phyloP scores from a whole-genome alignment of 2,888 invertebrate genomes.

The Ypsolopha scabrella region DNA sequence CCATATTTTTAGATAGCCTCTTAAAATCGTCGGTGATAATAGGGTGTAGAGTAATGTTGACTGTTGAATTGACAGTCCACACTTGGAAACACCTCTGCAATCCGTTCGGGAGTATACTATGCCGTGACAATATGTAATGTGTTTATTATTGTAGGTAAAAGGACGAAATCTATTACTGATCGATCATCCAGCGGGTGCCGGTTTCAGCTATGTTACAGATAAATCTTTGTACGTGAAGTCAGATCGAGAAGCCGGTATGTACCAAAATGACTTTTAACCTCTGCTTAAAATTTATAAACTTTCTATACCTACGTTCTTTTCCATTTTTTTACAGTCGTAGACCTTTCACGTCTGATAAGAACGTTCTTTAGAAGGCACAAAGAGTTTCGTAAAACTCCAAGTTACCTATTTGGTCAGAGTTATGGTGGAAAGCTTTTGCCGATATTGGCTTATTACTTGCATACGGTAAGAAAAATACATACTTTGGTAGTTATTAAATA shows the following conservation, averaged over 20 bases:
- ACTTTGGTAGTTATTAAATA: no score
- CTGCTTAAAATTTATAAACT: no score
- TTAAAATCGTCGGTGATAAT: no score
- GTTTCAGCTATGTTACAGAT: conserved; percentile 82
- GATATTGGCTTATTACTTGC: conserved; percentile 42
- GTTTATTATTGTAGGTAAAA: conserved; percentile 64
- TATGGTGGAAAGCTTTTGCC: conserved; percentile 92
- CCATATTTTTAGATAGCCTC: no score
- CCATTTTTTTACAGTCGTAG: conserved; percentile 68
- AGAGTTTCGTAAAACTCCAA: conserved; percentile 77
- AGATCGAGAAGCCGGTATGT: conserved; percentile 49
- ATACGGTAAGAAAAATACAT: conserved; percentile 28
- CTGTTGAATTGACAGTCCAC: no score
- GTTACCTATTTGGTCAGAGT: conserved; percentile 89
- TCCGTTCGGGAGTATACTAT: no score
- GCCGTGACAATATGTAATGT: no score
- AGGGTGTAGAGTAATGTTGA: no score
- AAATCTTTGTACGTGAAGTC: conserved; percentile 34
- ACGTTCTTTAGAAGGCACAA: conserved; percentile 76
- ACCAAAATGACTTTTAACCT: background rate
- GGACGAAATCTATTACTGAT: conserved; percentile 86
- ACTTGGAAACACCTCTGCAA: no score
- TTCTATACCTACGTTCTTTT: background rate
- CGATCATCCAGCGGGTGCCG: conserved; percentile 91
- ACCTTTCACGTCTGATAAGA: conserved; percentile 79